Base-by-base conservation (phyloP, 2,113 vertebrate genomes). In the Ameiurus melas region DNA sequence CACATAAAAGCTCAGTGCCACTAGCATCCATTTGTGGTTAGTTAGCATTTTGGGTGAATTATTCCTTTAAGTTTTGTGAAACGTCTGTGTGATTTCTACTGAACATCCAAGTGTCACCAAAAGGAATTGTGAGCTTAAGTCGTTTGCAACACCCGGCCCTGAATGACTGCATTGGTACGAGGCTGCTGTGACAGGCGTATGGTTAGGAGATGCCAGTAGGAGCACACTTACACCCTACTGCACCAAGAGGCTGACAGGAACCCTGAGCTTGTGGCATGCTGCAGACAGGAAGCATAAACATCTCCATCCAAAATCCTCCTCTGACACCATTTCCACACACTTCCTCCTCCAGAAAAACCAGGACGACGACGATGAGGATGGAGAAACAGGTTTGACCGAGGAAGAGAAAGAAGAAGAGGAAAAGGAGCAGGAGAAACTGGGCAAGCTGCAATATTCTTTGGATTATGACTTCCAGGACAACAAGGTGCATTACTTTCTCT, bases 381-480 rank as follows among this genome's bases (percentile, higher is more conserved):
- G 97, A 0, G 98, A 98, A 93, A 98, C 95, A 0, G 98, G 97
- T 20, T 94, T 97, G 90, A 99, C 98, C 0, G 98, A 99, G 62
- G 98, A 98, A 91, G 98, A 98, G 0, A 98, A 99, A 85, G 97
- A 97, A 6, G 98, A 99, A 87, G 97, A 99, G 85, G 97, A 98
- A 92, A 99, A 99, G 85, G 98, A 99, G 84, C 95, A 97, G 0
- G 98, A 99, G 94, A 98, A 99, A 90, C 94, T 99, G 90, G 98
- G 98, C 58, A 99, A 99, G 89, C 93, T 99, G 92, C 98, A 99
- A 87, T 99, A 98, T 90, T 99, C 98, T 0, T 92, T 99, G 90
- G 98, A 99, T 87, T 99, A 99, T 0, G 98, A 99, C 91, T 99
- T 99, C 94, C 97, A 99, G 91, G 97, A 97, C 0, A 97, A 97